Conservation (phyloP, 1,140 invertebrate genomes). For the Drosophila tani region DNA sequence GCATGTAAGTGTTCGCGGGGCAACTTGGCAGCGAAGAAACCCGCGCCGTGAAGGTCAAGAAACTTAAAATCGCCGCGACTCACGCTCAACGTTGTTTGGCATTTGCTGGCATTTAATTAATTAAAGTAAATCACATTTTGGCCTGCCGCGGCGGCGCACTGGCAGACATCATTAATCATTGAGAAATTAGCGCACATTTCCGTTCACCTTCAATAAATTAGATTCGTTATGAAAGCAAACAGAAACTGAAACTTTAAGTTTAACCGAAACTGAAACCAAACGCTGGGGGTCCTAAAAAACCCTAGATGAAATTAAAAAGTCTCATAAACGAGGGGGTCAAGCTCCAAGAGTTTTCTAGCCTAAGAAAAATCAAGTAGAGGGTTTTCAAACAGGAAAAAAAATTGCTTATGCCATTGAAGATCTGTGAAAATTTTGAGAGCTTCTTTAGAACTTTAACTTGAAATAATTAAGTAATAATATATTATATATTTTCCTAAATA, state of each 20-base stretch:
- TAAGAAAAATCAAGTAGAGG: background rate
- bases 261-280: constrained; percentile 15
- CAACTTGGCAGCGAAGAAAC: constrained; percentile 48
- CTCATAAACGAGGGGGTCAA: background rate
- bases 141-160: constrained; percentile 30
- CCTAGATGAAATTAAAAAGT: background rate
- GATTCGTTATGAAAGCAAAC: constrained; percentile 62
- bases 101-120: constrained; percentile 67
- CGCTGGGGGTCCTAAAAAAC: constrained; percentile 13
- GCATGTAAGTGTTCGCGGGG: background rate
- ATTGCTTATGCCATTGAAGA: background rate
- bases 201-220: constrained; percentile 82
- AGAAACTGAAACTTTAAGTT: constrained; percentile 12
- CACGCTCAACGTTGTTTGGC: constrained; percentile 25
- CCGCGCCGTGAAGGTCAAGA: constrained; percentile 70
- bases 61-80: constrained; percentile 58
- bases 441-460: too few species aligned
- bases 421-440: too few species aligned
- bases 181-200: constrained; percentile 78
- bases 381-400: background rate
- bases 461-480: too few species aligned
- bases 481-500: too few species aligned
- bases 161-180: constrained; percentile 70
- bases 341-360: constrained; percentile 11
- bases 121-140: constrained; percentile 76